Conservation (phyloP, 1,140 invertebrate species). For the Leptinotarsa undecemlineata region DNA sequence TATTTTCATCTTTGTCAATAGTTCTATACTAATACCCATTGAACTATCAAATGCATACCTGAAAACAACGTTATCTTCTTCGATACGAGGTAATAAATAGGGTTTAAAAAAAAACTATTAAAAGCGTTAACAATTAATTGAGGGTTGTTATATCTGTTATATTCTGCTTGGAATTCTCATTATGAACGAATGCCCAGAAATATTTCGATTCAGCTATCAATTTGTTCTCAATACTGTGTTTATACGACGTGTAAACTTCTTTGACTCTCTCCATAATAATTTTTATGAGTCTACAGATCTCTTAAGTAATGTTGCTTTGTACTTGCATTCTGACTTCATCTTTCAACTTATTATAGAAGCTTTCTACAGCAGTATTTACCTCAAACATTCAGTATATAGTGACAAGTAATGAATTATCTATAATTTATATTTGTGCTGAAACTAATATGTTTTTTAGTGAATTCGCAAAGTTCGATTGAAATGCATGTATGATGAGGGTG, state of each 20-base stretch:
- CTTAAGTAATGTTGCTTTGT: background rate
- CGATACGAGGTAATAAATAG: background rate
- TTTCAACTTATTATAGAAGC: slow-evolving; percentile 9
- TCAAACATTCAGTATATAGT: background rate
- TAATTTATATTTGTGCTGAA: slow-evolving; percentile 4
- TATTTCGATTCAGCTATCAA: background rate
- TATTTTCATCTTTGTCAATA: too few species aligned
- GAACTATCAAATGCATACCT: background rate
- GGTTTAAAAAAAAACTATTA: background rate
- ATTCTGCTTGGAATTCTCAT: slow-evolving; percentile 13
- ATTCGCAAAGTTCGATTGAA: background rate
- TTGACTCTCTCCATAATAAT: background rate
- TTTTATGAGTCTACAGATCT: background rate
- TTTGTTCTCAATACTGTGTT: background rate
- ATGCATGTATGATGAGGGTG: background rate
- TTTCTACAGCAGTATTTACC: slow-evolving; percentile 16
- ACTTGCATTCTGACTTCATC: background rate
- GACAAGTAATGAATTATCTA: background rate
- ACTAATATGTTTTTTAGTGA: background rate
- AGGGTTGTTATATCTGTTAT: background rate
- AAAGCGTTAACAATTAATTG: slow-evolving; percentile 12
- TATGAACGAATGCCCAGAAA: slow-evolving; percentile 10
- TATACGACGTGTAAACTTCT: background rate
- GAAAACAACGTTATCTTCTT: too few species aligned
- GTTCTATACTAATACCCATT: too few species aligned